Conservation (phyloP, 2,797 vertebrate species). For the Lithobates pipiens region DNA sequence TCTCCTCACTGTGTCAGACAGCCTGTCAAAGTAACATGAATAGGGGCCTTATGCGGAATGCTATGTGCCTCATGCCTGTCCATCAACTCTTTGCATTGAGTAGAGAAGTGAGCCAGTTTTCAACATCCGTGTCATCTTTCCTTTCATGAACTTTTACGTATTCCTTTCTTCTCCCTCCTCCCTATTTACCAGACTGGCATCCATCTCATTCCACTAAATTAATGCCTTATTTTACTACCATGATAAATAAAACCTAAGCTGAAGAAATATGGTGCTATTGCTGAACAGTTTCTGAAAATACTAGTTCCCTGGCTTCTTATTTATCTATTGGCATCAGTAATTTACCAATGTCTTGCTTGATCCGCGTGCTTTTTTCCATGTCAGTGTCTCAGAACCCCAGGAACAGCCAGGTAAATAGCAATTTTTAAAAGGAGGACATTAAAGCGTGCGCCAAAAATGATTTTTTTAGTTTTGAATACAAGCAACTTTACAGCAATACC, state of each 20-base stretch:
- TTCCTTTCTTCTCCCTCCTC: slow-evolving; percentile 4
- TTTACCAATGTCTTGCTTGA: too few relatives aligned
- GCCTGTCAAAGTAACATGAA: slow-evolving; percentile 5
- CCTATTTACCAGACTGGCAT: background rate
- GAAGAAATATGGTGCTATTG: background rate
- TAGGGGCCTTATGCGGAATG: slow-evolving; percentile 35
- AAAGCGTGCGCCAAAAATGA: too few relatives aligned
- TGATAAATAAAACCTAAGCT: background rate
- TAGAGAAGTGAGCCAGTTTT: slow-evolving; percentile 21
- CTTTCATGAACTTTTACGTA: background rate
- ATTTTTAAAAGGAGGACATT: too few relatives aligned
- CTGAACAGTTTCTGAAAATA: too few relatives aligned
- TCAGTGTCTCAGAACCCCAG: too few relatives aligned
- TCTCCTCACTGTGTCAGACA: background rate
- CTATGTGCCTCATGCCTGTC: slow-evolving; percentile 46
- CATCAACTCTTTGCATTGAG: slow-evolving; percentile 49
- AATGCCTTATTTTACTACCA: background rate
- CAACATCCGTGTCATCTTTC: slow-evolving; percentile 32
- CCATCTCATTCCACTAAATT: background rate
- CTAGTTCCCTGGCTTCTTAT: too few relatives aligned
- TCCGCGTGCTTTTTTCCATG: too few relatives aligned
- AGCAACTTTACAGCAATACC: too few relatives aligned
- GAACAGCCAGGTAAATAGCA: too few relatives aligned
- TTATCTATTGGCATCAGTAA: too few relatives aligned
- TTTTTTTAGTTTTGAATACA: too few relatives aligned